phyloP scores from a whole-genome alignment of 2,113 vertebrate species.

The Corythaeola cristata region DNA sequence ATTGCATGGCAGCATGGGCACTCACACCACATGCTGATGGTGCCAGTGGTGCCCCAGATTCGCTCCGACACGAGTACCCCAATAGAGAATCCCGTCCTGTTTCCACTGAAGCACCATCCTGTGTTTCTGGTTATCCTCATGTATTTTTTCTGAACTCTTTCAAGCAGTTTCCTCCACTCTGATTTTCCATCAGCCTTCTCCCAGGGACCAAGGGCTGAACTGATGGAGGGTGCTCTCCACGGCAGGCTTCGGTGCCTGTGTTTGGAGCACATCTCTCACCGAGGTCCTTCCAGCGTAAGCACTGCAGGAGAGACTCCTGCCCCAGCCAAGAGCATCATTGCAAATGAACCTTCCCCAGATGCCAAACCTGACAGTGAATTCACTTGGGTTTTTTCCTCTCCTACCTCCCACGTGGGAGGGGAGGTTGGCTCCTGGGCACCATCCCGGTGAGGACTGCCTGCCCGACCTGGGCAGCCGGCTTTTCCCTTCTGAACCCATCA shows the following conservation, averaged over 20 bases:
- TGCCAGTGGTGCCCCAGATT: not conserved
- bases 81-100: not conserved
- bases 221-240: fast-evolving
- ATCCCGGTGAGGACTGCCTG: not conserved
- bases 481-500: not conserved
- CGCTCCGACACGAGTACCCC: fast-evolving
- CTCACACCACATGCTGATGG: fast-evolving
- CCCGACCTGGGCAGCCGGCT: not conserved
- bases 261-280: not conserved
- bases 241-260: too few species aligned
- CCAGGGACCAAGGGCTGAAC: not conserved
- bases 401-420: not conserved
- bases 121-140: not conserved
- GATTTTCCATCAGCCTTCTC: not conserved
- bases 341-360: not conserved
- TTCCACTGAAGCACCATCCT: not conserved
- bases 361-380: not conserved
- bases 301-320: not conserved
- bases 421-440: not conserved
- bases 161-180: not conserved
- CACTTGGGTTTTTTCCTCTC: not conserved
- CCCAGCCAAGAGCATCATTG: not conserved
- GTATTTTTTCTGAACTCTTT: not conserved
- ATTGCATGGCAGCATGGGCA: fast-evolving
- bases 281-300: not conserved